Base-by-base conservation (phyloP, 2,888 invertebrate genomes). In the Syritta pipiens region DNA sequence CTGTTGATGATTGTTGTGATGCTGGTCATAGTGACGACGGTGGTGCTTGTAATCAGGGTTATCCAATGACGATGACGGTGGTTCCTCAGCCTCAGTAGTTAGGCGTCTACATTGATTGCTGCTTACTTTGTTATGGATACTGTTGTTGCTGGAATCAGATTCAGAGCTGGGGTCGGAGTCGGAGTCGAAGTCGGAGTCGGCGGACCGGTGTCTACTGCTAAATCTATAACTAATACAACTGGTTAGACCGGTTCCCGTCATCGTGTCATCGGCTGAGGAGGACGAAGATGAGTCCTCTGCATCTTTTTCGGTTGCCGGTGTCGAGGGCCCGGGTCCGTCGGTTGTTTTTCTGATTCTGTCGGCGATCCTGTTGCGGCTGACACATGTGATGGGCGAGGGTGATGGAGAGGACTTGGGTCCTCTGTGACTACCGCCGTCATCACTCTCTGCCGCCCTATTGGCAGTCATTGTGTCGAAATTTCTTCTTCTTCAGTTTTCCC, bases 381-480 rank as follows among this genome's bases (percentile, higher is more conserved):
- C 46, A 32, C 37, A 49, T 63, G 62, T 72, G 72, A 30, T 63
- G 10, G 60, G 12, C 20, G 44, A 20, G 48, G 48, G 19, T 3
- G 46, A 4, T 20, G 62, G 9, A 7, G 22, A 19, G 22, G 68
- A 53, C 59, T 59, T 75, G 62, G 60, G 60, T 51, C 69, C 67
- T 75, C 59, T 69, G 51, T 79, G 65, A 75, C 55, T 65, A 28
- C 74, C 69, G 53, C 68, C 72, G 67, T 62, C 77, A 55, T 76
- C 81, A 62, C 57, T 67, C 63, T 79, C 67, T 79, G 77, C 82
- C 74, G 77, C 77, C 79, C 81, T 67, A 69, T 83, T 82, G 81
- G 82, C 82, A 83, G 82, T 83, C 82, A 83, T 83, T 81, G 71
- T 82, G 26, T 60, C 26, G 57, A 3, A 59, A 67, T 63, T 81